Evolutionary conservation across 1,140 invertebrate genomes (phyloP), one percentile per base, ranked within the genome.

Genomic region (Drosophila sp.): DNA sequence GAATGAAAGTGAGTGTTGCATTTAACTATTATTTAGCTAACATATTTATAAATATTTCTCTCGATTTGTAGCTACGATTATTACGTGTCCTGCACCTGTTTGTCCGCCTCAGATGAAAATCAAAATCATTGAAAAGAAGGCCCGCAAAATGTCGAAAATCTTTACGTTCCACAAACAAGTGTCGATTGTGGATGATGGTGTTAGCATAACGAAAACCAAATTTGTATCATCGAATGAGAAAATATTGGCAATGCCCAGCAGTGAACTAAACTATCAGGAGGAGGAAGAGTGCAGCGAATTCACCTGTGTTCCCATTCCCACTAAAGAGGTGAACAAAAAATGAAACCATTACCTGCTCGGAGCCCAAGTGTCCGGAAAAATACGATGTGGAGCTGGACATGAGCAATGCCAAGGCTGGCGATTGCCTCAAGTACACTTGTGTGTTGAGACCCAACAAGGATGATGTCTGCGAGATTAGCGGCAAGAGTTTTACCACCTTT

Each of bases 401-500:
- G 63, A 75, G 80, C 1, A 91, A 77, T 7, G 64, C 90, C 7
- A 90, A 87, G 59, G 73, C 79, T 13, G 86, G 92, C 14, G 87
- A 92, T 59, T 94, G 90, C 71, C 92, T 93, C 0, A 92, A 92
- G 87, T 94, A 83, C 75, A 92, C 92, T 3, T 96, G 96, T 73
- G 92, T 93, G 13, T 94, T 94, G 2, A 93, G 94, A 2, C 92
- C 93, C 1, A 92, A 94, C 11, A 93, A 93, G 2, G 94, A 95
- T 56, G 94, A 93, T 16, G 92, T 94, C 45, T 97, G 97, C 82
- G 95, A 95, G 72, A 91, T 97, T 1, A 96, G 94, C 13, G 95
- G 95, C 4, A 94, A 94, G 58, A 95, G 94, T 2, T 95, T 97
- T 76, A 95, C 93, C 56, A 97, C 96, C 0, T 97, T 97, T 73